A percentile compares a stretch with the other conserved stretches of the same genome.
Evolutionary conservation across 1,140 invertebrate species (phyloP).

Genomic region (Bombyx mandarina): DNA sequence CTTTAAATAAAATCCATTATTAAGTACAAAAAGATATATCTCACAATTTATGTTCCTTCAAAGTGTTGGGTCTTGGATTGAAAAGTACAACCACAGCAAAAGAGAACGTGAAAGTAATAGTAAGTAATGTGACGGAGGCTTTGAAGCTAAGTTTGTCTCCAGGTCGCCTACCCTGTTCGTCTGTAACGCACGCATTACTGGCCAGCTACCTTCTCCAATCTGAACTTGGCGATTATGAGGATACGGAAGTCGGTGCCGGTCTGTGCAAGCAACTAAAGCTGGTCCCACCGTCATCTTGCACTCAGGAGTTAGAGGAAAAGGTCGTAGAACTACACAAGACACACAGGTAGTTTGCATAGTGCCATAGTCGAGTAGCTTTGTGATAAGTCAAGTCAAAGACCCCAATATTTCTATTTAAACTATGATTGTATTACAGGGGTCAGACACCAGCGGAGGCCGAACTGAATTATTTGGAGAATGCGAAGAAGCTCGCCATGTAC

Average conservation of each 20-base stretch:
- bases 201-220: slow-evolving; percentile 98
- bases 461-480: slow-evolving; percentile 96
- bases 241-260: slow-evolving; percentile 80
- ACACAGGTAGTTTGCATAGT: slow-evolving; percentile 80
- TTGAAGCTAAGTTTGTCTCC: neutral
- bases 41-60: too few species aligned
- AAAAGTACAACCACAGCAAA: too few species aligned
- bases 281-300: slow-evolving; percentile 85
- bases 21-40: too few species aligned
- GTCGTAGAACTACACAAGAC: slow-evolving; percentile 97
- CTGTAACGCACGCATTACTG: slow-evolving; percentile 96
- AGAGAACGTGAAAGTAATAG: too few species aligned
- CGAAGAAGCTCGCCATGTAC: slow-evolving; percentile 98
- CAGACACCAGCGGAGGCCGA: slow-evolving; percentile 97
- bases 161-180: slow-evolving; percentile 94
- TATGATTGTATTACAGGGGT: slow-evolving; percentile 73
- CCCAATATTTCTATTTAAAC: too few species aligned
- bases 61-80: too few species aligned
- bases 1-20: too few species aligned
- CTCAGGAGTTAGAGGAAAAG: slow-evolving; percentile 91
- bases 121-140: too few species aligned
- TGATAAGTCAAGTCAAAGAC: too few species aligned
- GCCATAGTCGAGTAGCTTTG: neutral
- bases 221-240: slow-evolving; percentile 96
- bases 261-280: slow-evolving; percentile 95